Base-by-base conservation (phyloP, 2,113 vertebrate genomes). In the Naja naja region DNA sequence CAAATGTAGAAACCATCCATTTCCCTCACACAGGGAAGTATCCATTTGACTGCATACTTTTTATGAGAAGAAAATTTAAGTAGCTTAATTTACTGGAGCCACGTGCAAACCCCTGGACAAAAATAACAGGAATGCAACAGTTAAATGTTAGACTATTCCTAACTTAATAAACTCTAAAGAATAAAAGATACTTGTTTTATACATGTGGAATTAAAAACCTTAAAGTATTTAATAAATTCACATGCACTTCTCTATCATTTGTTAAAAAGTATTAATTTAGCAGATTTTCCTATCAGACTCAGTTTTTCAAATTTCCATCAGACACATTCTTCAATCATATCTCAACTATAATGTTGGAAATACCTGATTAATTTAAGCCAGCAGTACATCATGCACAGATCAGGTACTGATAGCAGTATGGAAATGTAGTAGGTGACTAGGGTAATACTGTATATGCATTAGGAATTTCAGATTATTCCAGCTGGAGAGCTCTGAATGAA, bases 1-100 rank as follows among this genome's bases (percentile, higher is more conserved):
- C 30, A 69, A 69, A n/a, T n/a, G 60, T n/a, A n/a, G 30, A 69
- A 69, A 69, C 27, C 1, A 1, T 69, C 12, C 11, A 64, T n/a
- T 27, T 64, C 60, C 27, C 11, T n/a, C 11, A n/a, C 60, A 30
- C 27, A 30, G 30, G 60, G 60, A 58, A 0, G 30, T 22, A 45
- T 27, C 2, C 11, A 0, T 0, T n/a, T 9, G 94, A 53, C 43
- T 88, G 92, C 93, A 22, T 5, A 56, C 34, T 5, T 58, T 85
- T 86, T 58, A 53, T 16, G 88, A 69, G 69, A 39, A 27, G 49
- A 94, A 89, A 96, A 39, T 85, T 25, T 5, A 94, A 1, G 30
- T 60, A 53, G 87, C 69, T 16, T 60, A n/a, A 16, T 91, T 90
- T 94, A 86, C 89, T 52, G 7, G 58, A 64, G 49, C 89, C 16